These are phyloP conservation scores for Nettapus auritus DNA, from an alignment of 2,113 vertebrate species.

Conservation along the genomic window DNA sequence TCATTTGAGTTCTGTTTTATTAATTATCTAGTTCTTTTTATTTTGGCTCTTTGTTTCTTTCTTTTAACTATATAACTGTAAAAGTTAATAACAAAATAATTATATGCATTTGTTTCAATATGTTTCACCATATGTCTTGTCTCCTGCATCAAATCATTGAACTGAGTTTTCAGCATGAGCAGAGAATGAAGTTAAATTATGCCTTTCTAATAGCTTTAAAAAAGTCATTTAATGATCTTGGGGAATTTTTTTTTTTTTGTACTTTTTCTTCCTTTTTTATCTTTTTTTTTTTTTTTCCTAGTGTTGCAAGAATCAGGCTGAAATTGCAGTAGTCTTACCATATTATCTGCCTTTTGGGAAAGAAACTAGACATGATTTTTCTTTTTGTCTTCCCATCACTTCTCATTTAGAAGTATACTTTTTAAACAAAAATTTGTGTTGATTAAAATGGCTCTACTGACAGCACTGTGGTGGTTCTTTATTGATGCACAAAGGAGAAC, in stretches of 20 bases:
- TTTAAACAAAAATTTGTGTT: slow-evolving; percentile 14
- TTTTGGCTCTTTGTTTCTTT: neutral
- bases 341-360: neutral
- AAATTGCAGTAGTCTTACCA: neutral
- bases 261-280: too few relatives aligned
- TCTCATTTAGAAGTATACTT: slow-evolving; percentile 44
- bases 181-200: neutral
- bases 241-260: neutral
- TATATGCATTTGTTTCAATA: slow-evolving; percentile 24
- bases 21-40: neutral
- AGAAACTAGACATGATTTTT: slow-evolving; percentile 3
- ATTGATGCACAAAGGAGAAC: neutral
- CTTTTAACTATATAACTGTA: neutral
- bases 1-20: slow-evolving; percentile 39
- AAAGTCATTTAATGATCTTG: neutral
- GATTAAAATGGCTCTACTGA: neutral
- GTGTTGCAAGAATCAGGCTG: slow-evolving; percentile 1
- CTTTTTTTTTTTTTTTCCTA: slow-evolving; percentile 12
- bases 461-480: neutral
- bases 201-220: neutral
- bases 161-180: neutral
- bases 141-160: neutral
- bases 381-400: neutral
- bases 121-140: neutral
- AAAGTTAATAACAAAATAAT: slow-evolving; percentile 57